Percentiles rank a stretch among this genome's conserved stretches.
phyloP scores from a whole-genome alignment of 2,797 vertebrate genomes.

The Leucoraja ocellata region DNA sequence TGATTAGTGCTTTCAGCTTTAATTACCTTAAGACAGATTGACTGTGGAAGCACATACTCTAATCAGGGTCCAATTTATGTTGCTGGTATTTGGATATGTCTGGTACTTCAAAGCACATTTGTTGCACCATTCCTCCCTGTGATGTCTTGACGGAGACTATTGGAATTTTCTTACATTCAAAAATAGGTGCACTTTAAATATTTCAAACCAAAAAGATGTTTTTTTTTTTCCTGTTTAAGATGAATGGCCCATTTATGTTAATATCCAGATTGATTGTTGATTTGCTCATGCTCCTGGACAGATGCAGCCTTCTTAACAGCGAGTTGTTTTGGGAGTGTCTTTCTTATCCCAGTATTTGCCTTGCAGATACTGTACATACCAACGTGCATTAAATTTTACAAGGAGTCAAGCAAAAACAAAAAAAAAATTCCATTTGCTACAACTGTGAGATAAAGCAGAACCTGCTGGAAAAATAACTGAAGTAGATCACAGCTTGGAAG shows the following conservation, averaged over 20 bases:
- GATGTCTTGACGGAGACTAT: conserved; percentile 45
- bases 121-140: conserved; percentile 48
- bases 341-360: neutral
- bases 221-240: neutral
- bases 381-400: neutral
- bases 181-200: neutral
- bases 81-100: conserved; percentile 55
- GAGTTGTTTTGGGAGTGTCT: neutral
- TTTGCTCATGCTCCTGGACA: neutral
- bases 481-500: neutral
- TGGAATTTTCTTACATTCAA: neutral
- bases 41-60: conserved; percentile 62
- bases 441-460: neutral
- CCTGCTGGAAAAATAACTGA: neutral
- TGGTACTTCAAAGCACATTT: conserved; percentile 52
- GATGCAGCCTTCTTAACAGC: neutral
- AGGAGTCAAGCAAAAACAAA: neutral
- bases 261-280: neutral
- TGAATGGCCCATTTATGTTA: neutral
- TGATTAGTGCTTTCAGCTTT: conserved; percentile 68
- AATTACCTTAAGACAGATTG: conserved; percentile 72
- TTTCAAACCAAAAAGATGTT: neutral
- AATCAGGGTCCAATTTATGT: conserved; percentile 59
- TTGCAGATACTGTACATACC: neutral
- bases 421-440: neutral